These are phyloP conservation scores for Bombylius major DNA, from an alignment of 2,888 invertebrate species.

Conservation along the genomic window DNA sequence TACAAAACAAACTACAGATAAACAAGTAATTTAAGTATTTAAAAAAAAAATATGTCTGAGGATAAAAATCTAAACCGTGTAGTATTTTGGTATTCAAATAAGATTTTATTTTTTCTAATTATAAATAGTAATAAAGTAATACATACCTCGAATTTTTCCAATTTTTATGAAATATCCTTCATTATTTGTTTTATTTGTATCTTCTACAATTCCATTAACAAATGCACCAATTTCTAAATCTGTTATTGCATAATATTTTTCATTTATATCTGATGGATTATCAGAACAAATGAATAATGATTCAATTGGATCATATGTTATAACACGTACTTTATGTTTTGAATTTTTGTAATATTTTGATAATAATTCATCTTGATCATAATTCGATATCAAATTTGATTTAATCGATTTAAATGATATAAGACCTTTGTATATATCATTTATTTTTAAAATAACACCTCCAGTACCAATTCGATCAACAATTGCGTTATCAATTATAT, in stretches of 20 bases:
- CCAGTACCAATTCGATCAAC: constrained; percentile 37
- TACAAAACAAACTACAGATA: background rate
- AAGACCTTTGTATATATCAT: constrained; percentile 28
- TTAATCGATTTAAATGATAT: constrained; percentile 29
- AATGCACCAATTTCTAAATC: constrained; percentile 44
- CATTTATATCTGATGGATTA: constrained; percentile 42
- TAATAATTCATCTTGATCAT: constrained; percentile 32
- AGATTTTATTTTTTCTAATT: no score
- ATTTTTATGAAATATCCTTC: constrained; percentile 40
- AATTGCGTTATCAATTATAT: constrained; percentile 45
- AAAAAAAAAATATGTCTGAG: no score
- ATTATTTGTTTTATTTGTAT: constrained; percentile 35
- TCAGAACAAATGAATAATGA: constrained; percentile 54
- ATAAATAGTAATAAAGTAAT: background rate
- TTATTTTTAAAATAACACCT: constrained; percentile 32
- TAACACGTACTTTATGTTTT: constrained; percentile 43
- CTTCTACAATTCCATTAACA: constrained; percentile 41
- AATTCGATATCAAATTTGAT: constrained; percentile 28
- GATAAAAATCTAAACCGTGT: no score
- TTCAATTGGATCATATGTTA: constrained; percentile 54
- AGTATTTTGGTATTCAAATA: no score
- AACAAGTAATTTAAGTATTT: background rate
- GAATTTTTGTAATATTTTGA: constrained; percentile 31
- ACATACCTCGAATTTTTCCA: constrained; percentile 41
- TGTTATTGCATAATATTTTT: constrained; percentile 41